These are phyloP conservation scores for Oreochromis spilurus DNA, from an alignment of 2,113 vertebrate species.

Conservation along the genomic window DNA sequence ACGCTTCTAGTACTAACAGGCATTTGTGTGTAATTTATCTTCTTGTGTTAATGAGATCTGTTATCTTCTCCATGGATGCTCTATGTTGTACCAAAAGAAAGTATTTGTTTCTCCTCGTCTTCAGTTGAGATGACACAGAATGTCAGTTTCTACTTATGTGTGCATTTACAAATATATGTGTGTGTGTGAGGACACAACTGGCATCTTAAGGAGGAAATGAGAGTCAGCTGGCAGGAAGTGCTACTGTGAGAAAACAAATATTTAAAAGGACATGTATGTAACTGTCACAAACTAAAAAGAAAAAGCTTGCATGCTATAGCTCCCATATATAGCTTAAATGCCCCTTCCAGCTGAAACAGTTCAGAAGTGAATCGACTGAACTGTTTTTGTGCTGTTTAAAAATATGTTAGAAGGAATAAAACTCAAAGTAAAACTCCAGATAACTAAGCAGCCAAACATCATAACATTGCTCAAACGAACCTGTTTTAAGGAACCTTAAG, in stretches of 20 bases:
- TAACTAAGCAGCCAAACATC: neutral
- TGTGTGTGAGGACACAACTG: neutral
- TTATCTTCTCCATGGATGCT: slow-evolving; percentile 41
- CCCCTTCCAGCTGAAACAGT: fast-evolving
- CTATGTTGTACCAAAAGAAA: neutral
- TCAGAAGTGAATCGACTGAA: neutral
- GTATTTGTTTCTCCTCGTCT: slow-evolving; percentile 61
- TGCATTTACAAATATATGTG: neutral
- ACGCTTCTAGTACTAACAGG: neutral
- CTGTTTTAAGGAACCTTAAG: neutral
- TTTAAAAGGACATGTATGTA: neutral
- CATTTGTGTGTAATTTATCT: neutral
- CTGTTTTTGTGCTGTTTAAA: neutral
- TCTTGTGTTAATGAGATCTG: slow-evolving; percentile 11
- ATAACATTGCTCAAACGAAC: neutral
- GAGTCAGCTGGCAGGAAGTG: slow-evolving; percentile 61
- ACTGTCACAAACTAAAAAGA: neutral
- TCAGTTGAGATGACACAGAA: neutral
- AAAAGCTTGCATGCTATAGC: fast-evolving
- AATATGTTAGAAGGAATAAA: neutral
- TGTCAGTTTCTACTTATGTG: neutral
- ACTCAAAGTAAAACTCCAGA: neutral
- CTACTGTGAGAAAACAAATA: slow-evolving; percentile 32
- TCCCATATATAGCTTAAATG: neutral
- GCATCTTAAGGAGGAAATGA: slow-evolving; percentile 58